A percentile compares a stretch with the other conserved stretches of the same genome.
phyloP scores from a whole-genome alignment of 2,888 invertebrate genomes.

The Boloria selene region DNA sequence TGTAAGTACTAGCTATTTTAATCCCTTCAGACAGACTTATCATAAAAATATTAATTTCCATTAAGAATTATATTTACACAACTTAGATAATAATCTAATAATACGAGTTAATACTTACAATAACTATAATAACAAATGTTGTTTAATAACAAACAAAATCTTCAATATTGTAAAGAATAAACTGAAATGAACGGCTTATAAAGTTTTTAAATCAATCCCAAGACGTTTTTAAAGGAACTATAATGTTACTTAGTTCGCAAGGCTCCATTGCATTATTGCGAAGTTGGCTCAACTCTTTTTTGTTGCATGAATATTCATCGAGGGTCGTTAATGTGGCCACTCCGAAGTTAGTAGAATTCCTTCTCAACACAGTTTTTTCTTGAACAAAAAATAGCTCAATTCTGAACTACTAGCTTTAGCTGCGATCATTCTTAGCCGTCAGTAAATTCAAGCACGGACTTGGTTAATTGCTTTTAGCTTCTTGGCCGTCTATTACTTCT shows the following conservation, averaged over 20 bases:
- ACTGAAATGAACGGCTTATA: too few relatives aligned
- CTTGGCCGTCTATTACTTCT: not conserved
- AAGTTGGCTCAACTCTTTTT: constrained; percentile 35
- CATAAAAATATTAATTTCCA: not conserved
- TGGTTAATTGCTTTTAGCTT: constrained; percentile 20
- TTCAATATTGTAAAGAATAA: too few relatives aligned
- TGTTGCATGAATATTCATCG: constrained; percentile 37
- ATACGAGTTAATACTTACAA: not conserved
- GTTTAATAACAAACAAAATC: too few relatives aligned
- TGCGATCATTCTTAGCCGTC: constrained; percentile 21
- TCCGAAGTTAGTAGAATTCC: constrained; percentile 29
- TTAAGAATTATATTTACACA: not conserved
- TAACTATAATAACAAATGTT: too few relatives aligned
- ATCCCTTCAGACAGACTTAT: not conserved
- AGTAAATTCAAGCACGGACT: constrained; percentile 18
- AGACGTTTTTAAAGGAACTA: not conserved
- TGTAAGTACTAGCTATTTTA: not conserved
- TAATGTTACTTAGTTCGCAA: constrained; percentile 19
- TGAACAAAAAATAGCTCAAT: constrained; percentile 25
- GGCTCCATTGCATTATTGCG: constrained; percentile 28
- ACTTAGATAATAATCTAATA: not conserved
- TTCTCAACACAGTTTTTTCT: constrained; percentile 22
- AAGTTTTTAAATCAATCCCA: too few relatives aligned
- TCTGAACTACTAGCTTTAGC: constrained; percentile 15
- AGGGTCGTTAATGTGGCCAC: constrained; percentile 33